Conservation (phyloP, 2,888 invertebrate genomes). For the Plebejus anna region DNA sequence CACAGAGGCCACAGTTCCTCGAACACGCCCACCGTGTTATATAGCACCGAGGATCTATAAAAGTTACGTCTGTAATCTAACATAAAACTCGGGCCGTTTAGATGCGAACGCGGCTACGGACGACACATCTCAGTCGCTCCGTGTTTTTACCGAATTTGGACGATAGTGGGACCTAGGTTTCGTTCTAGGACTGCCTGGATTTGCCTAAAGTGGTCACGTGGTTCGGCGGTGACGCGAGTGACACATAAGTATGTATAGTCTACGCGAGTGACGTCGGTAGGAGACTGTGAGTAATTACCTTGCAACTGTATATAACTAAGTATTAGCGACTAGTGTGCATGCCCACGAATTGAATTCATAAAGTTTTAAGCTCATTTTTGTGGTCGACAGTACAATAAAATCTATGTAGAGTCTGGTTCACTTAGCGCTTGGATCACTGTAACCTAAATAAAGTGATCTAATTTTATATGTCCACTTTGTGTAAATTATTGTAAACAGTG, state of each 20-base stretch:
- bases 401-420: not conserved
- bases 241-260: not conserved
- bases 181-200: conserved; percentile 52
- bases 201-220: conserved; percentile 47
- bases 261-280: not conserved
- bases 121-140: conserved; percentile 79
- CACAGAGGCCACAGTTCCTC: conserved; percentile 65
- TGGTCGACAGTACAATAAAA: not conserved
- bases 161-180: conserved; percentile 56
- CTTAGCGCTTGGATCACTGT: not conserved
- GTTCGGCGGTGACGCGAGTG: not conserved
- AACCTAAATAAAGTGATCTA: not conserved
- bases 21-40: conserved; percentile 75
- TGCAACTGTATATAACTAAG: not conserved
- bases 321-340: not conserved
- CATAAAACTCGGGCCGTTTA: conserved; percentile 81
- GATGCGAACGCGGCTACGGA: conserved; percentile 80
- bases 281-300: conserved; percentile 10
- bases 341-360: not conserved
- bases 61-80: conserved; percentile 81
- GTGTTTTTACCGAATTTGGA: conserved; percentile 78
- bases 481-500: no score
- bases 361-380: not conserved
- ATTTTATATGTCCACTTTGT: no score
- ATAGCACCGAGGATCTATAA: conserved; percentile 81